A percentile compares a stretch with the other conserved stretches of the same genome.
These are phyloP conservation scores for Periplaneta americana DNA, from an alignment of 1,140 invertebrate species.

Conservation along the genomic window DNA sequence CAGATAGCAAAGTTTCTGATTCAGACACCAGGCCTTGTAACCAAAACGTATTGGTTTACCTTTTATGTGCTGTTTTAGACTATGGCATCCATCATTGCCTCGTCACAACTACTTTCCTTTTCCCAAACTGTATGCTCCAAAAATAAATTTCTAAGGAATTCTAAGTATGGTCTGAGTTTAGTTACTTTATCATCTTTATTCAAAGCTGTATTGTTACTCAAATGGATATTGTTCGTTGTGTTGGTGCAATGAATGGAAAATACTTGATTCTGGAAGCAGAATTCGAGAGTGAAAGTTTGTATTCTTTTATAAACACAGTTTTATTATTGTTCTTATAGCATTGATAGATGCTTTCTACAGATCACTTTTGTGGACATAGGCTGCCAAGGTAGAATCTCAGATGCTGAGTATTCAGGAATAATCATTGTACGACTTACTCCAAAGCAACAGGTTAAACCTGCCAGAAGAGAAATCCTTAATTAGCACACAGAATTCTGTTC, in stretches of 20 bases:
- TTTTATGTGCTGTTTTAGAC: too few species aligned
- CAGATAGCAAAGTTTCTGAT: too few species aligned
- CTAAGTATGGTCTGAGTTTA: too few species aligned
- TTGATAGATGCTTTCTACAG: constrained; percentile 34
- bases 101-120: too few species aligned
- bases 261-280: constrained; percentile 38
- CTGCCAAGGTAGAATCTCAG: neutral
- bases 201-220: too few species aligned
- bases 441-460: constrained; percentile 21
- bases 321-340: constrained; percentile 39
- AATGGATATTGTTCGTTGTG: too few species aligned
- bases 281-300: constrained; percentile 29
- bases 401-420: constrained; percentile 3
- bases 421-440: neutral
- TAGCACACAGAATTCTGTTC: constrained; percentile 15
- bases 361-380: neutral
- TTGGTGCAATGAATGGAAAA: constrained; percentile 27
- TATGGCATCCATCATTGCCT: too few species aligned
- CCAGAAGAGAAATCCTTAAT: constrained; percentile 25
- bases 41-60: too few species aligned
- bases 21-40: too few species aligned
- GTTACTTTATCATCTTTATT: too few species aligned
- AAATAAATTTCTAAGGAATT: too few species aligned
- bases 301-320: constrained; percentile 38
- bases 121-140: too few species aligned